Conservation (phyloP, 2,113 vertebrate species). For the Sminthopsis crassicaudata region DNA sequence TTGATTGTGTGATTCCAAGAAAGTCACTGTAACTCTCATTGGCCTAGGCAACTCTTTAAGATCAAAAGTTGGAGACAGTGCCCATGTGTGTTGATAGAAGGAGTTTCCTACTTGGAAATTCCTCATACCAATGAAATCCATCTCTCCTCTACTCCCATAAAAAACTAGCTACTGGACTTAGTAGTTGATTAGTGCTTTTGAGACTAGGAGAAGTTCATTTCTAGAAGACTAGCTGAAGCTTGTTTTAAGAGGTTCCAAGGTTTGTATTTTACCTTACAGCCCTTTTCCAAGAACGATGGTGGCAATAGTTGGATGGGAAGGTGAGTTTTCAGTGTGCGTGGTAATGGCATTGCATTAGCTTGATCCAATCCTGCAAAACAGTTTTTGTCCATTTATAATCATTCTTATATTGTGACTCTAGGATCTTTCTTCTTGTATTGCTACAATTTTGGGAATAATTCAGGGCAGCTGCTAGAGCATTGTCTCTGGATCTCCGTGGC, state of each 20-base stretch:
- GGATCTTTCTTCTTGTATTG: not conserved
- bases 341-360: constrained; percentile 82
- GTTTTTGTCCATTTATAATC: constrained; percentile 45
- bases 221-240: not conserved
- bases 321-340: constrained; percentile 84
- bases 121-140: not conserved
- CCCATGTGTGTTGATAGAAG: not conserved
- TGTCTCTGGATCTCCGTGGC: not conserved
- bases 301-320: constrained; percentile 81
- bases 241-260: not conserved
- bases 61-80: not conserved
- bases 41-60: not conserved
- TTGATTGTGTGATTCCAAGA: not conserved
- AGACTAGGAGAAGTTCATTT: not conserved
- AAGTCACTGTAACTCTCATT: not conserved
- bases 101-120: not conserved
- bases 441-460: not conserved
- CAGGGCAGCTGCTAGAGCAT: not conserved
- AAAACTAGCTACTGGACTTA: not conserved
- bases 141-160: not conserved
- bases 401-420: constrained; percentile 40
- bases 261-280: constrained; percentile 81
- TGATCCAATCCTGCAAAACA: constrained; percentile 77
- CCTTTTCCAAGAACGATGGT: constrained; percentile 84
- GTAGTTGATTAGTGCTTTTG: not conserved